Percentiles rank a stretch among this genome's conserved stretches.
Conservation (phyloP, 2,797 vertebrate genomes). For the Alcedo atthis region DNA sequence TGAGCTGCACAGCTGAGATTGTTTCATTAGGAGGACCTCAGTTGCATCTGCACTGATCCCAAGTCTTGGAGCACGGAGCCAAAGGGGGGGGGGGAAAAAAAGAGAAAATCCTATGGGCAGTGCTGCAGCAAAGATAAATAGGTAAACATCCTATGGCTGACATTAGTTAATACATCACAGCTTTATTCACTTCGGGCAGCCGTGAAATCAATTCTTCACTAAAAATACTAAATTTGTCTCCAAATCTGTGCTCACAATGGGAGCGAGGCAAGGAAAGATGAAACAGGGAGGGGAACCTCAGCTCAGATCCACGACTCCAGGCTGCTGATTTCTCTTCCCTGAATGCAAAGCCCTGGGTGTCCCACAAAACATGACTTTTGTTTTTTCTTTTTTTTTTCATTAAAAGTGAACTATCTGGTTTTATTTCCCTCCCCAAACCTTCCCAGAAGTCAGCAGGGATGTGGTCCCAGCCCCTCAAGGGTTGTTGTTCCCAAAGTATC, state of each 20-base stretch:
- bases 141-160: conserved; percentile 34
- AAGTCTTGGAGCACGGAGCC: not conserved
- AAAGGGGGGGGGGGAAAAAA: not conserved
- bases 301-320: not conserved
- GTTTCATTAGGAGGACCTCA: conserved; percentile 45
- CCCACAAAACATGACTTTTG: not conserved
- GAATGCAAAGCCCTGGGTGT: not conserved
- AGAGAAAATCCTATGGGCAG: not conserved
- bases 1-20: not conserved
- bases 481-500: not conserved
- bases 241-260: not conserved
- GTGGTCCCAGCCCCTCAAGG: not conserved
- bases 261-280: not conserved
- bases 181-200: conserved; percentile 60
- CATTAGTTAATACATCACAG: conserved; percentile 50
- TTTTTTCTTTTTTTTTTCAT: not conserved
- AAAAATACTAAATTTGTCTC: not conserved
- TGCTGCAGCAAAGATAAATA: conserved; percentile 22
- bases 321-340: not conserved
- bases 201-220: conserved; percentile 34
- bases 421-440: not conserved
- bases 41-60: not conserved
- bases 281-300: not conserved
- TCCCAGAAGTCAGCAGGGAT: not conserved
- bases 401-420: not conserved